Conservation (phyloP, 2,113 vertebrate genomes). For the Spea multiplicata region DNA sequence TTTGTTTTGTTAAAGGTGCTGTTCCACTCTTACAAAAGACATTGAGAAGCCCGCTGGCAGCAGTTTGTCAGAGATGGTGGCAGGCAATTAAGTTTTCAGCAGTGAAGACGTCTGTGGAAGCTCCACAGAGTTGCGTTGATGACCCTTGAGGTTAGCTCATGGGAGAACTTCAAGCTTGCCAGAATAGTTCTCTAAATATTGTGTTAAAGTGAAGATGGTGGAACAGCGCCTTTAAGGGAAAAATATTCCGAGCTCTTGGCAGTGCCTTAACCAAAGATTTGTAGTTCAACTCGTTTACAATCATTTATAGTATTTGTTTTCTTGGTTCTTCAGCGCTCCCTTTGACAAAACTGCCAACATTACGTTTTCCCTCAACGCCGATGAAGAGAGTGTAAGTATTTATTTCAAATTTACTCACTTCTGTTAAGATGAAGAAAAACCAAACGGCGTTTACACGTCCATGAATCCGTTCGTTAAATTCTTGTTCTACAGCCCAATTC, state of each 20-base stretch:
- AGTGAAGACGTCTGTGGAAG: too few species aligned
- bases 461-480: neutral
- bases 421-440: neutral
- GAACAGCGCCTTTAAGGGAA: neutral
- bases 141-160: too few species aligned
- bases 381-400: slow-evolving; percentile 65
- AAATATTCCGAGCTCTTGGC: neutral
- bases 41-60: too few species aligned
- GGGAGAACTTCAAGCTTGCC: too few species aligned
- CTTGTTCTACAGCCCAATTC: slow-evolving; percentile 58
- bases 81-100: too few species aligned
- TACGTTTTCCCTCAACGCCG: slow-evolving; percentile 64
- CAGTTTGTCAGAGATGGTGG: too few species aligned
- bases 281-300: neutral
- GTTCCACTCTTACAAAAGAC: too few species aligned
- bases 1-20: too few species aligned
- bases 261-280: neutral
- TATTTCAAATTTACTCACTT: neutral
- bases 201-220: too few species aligned
- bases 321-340: slow-evolving; percentile 55
- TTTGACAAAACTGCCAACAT: slow-evolving; percentile 68
- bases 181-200: too few species aligned
- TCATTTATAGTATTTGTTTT: neutral
- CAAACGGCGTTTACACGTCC: neutral
- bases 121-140: too few species aligned